These are phyloP conservation scores for Tiliqua scincoides DNA, from an alignment of 2,113 vertebrate species.

Conservation along the genomic window DNA sequence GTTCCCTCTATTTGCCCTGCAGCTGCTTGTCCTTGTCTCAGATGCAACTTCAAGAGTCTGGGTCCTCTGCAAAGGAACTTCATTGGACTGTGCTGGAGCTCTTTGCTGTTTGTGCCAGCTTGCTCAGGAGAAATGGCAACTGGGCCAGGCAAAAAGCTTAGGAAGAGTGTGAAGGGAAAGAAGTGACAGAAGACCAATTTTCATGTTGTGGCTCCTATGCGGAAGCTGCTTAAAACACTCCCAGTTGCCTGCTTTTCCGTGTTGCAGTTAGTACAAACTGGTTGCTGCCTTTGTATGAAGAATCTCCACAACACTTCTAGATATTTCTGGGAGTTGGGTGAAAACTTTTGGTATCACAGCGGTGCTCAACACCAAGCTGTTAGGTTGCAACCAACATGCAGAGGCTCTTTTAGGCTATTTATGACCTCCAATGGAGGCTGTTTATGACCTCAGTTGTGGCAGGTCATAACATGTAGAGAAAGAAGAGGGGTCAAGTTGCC, in stretches of 20 bases:
- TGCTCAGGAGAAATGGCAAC: background rate
- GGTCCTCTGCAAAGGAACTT: background rate
- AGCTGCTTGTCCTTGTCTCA: background rate
- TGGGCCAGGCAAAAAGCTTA: background rate
- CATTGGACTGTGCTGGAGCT: background rate
- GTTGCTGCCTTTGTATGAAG: background rate
- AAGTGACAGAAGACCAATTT: too few species aligned
- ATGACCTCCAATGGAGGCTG: too few species aligned
- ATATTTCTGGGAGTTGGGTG: background rate
- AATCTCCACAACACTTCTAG: background rate
- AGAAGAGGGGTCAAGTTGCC: background rate
- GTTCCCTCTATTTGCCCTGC: background rate
- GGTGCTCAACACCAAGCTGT: too few species aligned
- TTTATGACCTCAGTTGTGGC: background rate
- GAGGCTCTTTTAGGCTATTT: background rate
- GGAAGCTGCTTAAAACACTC: background rate
- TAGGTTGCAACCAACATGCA: background rate
- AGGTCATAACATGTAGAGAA: background rate
- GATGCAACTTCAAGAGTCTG: background rate
- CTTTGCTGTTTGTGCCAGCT: background rate
- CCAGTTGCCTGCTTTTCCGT: background rate
- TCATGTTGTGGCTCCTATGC: background rate
- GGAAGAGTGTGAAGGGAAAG: background rate
- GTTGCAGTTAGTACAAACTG: background rate
- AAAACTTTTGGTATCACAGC: background rate